A percentile compares a stretch with the other conserved stretches of the same genome.
These are phyloP conservation scores for Candidula unifasciata DNA, from an alignment of 2,888 invertebrate genomes.

Conservation along the genomic window DNA sequence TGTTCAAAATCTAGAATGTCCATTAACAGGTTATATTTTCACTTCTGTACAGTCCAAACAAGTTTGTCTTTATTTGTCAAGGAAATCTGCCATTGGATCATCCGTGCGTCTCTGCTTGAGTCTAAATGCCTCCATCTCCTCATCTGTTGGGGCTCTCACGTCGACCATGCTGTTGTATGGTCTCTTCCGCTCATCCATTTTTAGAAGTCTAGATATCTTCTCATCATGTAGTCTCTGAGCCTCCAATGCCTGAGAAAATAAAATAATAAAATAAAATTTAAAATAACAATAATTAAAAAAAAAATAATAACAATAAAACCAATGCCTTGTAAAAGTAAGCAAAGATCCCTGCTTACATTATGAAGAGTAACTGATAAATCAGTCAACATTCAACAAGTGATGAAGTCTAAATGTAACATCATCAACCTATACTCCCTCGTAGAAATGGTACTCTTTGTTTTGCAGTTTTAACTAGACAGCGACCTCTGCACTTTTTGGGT, in stretches of 20 bases:
- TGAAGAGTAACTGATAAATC: too few relatives aligned
- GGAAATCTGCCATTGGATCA: slow-evolving; percentile 88
- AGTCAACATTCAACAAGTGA: too few relatives aligned
- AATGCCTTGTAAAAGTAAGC: too few relatives aligned
- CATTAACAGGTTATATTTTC: not conserved
- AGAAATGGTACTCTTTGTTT: too few relatives aligned
- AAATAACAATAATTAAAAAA: too few relatives aligned
- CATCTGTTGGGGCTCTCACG: slow-evolving; percentile 90
- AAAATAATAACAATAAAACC: too few relatives aligned
- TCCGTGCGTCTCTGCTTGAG: slow-evolving; percentile 85
- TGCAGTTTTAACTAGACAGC: too few relatives aligned
- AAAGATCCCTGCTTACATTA: too few relatives aligned
- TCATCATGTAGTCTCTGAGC: slow-evolving; percentile 72
- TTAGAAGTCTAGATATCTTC: slow-evolving; percentile 83
- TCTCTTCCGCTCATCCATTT: slow-evolving; percentile 91
- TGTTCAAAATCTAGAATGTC: too few relatives aligned
- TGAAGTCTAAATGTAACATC: too few relatives aligned
- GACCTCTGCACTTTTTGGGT: too few relatives aligned
- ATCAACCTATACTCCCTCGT: too few relatives aligned
- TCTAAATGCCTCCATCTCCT: slow-evolving; percentile 94
- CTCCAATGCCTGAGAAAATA: slow-evolving; percentile 61
- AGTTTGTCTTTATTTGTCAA: not conserved
- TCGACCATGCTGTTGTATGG: slow-evolving; percentile 89
- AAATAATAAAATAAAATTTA: not conserved
- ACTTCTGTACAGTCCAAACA: not conserved